phyloP scores from a whole-genome alignment of 2,797 vertebrate species.

The Syncerus caffer region DNA sequence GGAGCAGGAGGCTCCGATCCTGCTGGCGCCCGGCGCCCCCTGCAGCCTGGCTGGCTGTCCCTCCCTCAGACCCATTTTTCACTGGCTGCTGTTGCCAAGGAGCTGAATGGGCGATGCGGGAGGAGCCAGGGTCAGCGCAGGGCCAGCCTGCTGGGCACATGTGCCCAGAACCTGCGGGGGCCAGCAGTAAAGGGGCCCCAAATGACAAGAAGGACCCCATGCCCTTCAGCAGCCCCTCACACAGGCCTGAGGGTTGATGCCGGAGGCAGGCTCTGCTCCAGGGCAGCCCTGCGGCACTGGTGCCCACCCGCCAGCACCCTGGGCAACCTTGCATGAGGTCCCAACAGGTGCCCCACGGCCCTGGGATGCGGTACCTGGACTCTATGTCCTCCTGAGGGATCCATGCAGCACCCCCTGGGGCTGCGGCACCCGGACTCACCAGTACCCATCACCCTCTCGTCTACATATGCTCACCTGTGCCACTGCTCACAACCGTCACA shows the following conservation, averaged over 20 bases:
- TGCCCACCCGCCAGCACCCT: background rate
- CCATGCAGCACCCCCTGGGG: background rate
- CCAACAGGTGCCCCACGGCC: slow-evolving; percentile 53
- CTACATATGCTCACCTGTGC: background rate
- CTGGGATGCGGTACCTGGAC: background rate
- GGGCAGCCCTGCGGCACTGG: background rate
- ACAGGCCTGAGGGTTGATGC: background rate
- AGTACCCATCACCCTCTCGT: background rate
- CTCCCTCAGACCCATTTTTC: slow-evolving; percentile 43
- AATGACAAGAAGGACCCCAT: background rate
- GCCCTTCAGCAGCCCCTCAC: background rate
- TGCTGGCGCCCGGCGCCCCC: slow-evolving; percentile 14
- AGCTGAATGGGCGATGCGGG: background rate
- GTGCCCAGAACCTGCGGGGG: background rate
- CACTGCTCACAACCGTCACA: background rate
- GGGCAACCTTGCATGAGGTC: background rate
- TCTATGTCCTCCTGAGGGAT: background rate
- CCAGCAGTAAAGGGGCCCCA: background rate
- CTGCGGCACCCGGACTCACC: background rate
- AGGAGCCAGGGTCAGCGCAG: slow-evolving; percentile 39
- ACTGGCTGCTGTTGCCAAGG: background rate
- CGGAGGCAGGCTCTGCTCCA: background rate
- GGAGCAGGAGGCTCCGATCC: background rate
- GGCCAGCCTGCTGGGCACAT: slow-evolving; percentile 19
- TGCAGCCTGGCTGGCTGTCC: background rate